These are phyloP conservation scores for Calameuta idolon DNA, from an alignment of 2,888 invertebrate genomes.

Conservation along the genomic window DNA sequence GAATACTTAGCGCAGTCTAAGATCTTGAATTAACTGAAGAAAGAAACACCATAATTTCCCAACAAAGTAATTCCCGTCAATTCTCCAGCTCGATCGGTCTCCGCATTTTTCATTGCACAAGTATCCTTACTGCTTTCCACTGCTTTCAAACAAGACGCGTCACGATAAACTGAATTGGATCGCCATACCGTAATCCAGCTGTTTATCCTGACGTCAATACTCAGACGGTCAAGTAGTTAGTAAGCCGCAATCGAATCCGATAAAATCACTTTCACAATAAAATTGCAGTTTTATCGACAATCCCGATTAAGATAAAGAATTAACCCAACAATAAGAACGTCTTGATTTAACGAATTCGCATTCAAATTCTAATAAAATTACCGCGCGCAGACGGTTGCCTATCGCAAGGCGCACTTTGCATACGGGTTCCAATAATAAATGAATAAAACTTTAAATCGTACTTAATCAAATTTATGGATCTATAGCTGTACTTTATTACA, in stretches of 20 bases:
- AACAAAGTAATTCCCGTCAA: not conserved
- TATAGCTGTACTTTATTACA: not conserved
- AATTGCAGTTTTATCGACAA: not conserved
- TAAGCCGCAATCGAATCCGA: not conserved
- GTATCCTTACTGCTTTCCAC: not conserved
- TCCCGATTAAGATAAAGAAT: not conserved
- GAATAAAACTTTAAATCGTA: not conserved
- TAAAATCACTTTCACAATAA: not conserved
- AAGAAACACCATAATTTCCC: not conserved
- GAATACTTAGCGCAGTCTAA: not conserved
- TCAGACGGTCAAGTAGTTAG: not conserved
- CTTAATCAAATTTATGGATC: not conserved
- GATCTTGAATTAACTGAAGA: not conserved
- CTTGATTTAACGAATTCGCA: not conserved
- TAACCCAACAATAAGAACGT: not conserved
- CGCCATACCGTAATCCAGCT: not conserved
- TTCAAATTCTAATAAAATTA: not conserved
- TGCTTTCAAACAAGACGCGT: not conserved
- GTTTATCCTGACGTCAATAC: not conserved
- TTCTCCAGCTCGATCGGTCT: not conserved
- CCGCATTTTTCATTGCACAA: not conserved
- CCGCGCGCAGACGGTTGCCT: not conserved
- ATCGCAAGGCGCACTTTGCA: not conserved
- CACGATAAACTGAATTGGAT: not conserved
- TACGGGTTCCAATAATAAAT: not conserved